A percentile compares a stretch with the other conserved stretches of the same genome.
Conservation (phyloP, 2,113 vertebrate species). For the Protobothrops flavoviridis region DNA sequence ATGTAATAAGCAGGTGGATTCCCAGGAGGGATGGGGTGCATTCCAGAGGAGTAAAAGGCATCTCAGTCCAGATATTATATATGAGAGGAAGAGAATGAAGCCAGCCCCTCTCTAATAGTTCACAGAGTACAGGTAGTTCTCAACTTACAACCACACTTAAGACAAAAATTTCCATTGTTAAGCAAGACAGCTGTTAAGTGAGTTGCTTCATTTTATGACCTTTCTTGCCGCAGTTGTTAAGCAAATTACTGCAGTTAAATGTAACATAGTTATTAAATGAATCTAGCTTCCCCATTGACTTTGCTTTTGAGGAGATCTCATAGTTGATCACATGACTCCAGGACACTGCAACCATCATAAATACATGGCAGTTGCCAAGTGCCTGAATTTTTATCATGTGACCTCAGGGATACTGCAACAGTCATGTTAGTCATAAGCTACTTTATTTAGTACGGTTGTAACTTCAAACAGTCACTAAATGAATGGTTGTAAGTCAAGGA, state of each 20-base stretch:
- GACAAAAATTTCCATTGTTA: background rate
- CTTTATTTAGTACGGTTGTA: background rate
- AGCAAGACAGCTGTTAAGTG: background rate
- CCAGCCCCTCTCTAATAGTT: background rate
- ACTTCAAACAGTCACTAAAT: background rate
- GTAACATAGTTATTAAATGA: background rate
- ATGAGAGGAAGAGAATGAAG: background rate
- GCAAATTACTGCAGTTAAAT: background rate
- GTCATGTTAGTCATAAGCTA: background rate
- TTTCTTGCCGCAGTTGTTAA: background rate
- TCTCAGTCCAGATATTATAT: background rate
- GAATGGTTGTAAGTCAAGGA: background rate
- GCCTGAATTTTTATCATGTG: background rate
- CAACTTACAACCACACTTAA: background rate
- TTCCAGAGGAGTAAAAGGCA: background rate
- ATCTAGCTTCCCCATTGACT: background rate
- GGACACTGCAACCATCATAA: background rate
- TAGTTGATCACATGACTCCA: background rate
- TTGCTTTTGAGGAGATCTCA: background rate
- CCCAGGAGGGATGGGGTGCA: background rate
- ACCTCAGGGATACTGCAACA: background rate
- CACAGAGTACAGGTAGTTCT: background rate
- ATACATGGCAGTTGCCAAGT: background rate
- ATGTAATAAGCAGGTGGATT: background rate
- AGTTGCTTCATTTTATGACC: background rate